Evolutionary conservation across 2,888 invertebrate species (phyloP).

Genomic region (Sesia apiformis): DNA sequence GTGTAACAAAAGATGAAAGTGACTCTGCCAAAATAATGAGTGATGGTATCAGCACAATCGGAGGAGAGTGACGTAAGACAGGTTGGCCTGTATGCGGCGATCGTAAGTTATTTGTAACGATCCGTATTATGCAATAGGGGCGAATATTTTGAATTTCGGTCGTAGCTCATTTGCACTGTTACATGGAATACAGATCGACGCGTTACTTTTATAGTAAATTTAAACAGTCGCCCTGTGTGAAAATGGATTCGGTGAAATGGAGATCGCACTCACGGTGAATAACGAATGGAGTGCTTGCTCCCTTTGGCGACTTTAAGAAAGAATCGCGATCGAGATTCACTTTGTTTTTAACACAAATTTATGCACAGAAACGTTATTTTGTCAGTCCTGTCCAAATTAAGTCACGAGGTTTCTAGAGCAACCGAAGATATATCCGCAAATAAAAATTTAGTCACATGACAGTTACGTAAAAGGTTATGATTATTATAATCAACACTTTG

Average conservation of each 20-base stretch:
- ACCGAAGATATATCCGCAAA: too few species aligned
- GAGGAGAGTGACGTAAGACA: slow-evolving; percentile 28
- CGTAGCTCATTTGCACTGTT: slow-evolving; percentile 16
- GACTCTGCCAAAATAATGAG: slow-evolving; percentile 15
- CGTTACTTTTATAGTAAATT: slow-evolving; percentile 17
- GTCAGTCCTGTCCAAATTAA: too few species aligned
- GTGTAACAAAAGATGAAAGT: slow-evolving; percentile 22
- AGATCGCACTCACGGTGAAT: slow-evolving; percentile 33
- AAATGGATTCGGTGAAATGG: slow-evolving; percentile 29
- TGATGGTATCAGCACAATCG: slow-evolving; percentile 19
- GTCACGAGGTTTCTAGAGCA: too few species aligned
- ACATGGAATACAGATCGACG: slow-evolving; percentile 30
- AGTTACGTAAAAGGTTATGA: too few species aligned
- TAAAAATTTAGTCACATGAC: too few species aligned
- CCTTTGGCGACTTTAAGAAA: slow-evolving; percentile 17
- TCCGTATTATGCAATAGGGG: slow-evolving; percentile 30
- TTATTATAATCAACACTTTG: too few species aligned
- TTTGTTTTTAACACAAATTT: neutral
- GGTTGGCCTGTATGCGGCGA: slow-evolving; percentile 17
- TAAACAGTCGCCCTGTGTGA: slow-evolving; percentile 13
- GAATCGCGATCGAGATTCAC: slow-evolving; percentile 8
- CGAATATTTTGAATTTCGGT: slow-evolving; percentile 22
- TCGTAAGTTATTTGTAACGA: slow-evolving; percentile 31
- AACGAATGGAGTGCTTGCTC: slow-evolving; percentile 22
- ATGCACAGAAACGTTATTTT: too few species aligned